A percentile compares a stretch with the other conserved stretches of the same genome.
Conservation (phyloP, 1,140 invertebrate genomes). For the Lordiphosa stackelbergi region DNA sequence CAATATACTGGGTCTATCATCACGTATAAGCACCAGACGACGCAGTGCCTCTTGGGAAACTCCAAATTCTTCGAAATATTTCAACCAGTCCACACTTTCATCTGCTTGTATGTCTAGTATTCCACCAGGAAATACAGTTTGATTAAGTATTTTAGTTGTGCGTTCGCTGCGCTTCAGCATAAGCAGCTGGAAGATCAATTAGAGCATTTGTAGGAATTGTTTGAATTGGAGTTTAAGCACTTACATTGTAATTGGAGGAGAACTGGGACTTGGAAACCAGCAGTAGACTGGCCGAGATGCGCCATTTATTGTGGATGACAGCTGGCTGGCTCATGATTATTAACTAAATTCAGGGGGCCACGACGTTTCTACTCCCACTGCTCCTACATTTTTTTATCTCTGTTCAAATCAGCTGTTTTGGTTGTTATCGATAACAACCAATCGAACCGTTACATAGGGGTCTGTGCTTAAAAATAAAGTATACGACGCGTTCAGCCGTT, state of each 20-base stretch:
- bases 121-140: constrained; percentile 59
- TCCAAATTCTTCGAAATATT: constrained; percentile 56
- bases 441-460: too few relatives aligned
- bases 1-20: constrained; percentile 43
- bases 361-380: not conserved
- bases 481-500: too few relatives aligned
- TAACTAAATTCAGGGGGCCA: not conserved
- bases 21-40: constrained; percentile 32
- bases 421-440: not conserved
- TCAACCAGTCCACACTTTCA: constrained; percentile 48
- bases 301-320: constrained; percentile 22
- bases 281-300: constrained; percentile 50
- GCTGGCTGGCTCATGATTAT: constrained; percentile 14
- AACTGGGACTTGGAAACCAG: constrained; percentile 25
- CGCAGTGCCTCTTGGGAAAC: constrained; percentile 42
- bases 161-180: constrained; percentile 58
- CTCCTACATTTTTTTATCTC: not conserved
- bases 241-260: constrained; percentile 40
- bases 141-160: constrained; percentile 38
- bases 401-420: constrained; percentile 17
- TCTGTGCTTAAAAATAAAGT: too few relatives aligned
- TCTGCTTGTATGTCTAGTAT: constrained; percentile 44
- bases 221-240: not conserved
- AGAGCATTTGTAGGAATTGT: not conserved
- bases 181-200: constrained; percentile 35